Base-by-base conservation (phyloP, 2,797 vertebrate species). In the Acanthiza pusilla region DNA sequence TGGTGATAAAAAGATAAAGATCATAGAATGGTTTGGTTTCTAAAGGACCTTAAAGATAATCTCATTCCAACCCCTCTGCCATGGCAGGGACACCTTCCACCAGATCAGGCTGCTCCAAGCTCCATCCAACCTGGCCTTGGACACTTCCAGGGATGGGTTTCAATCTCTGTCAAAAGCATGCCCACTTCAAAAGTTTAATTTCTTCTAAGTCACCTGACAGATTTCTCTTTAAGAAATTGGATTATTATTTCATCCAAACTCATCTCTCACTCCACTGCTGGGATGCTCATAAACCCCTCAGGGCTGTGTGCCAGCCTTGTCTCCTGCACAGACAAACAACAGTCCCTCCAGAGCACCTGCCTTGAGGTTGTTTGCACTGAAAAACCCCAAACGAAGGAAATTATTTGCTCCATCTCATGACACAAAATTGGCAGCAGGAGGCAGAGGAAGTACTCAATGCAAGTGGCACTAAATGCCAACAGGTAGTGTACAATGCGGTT, bases 281-380 rank as follows among this genome's bases (percentile, higher is more conserved):
- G 77, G 61, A 30, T 40, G 66, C 43, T 53, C 27, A 30, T 5
- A 61, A 80, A 34, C 34, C 13, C 50, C 14, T 16, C 16, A 22
- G 57, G 63, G n/a, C 0, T 45, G 48, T 8, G n/a, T 11, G 67
- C 53, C 42, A 63, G 30, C 22, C 51, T 38, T 34, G 51, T 23
- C 51, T 38, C 40, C 77, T 34, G 5, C 61, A 57, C 10, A 62
- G 42, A 42, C 54, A 17, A 10, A 51, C 12, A 6, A 34, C n/a
- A 61, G 29, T 10, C 38, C 30, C 42, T 54, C 45, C 26, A 20
- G 29, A 68, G 29, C n/a, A 61, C 34, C 38, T 40, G 43, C 47
- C 2, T 1, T 0, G 3, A 58, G 21, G 27, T 17, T 32, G n/a
- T 34, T 30, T 43, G 73, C 53, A 16, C 57, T 18, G 23, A 29